These are phyloP conservation scores for Cheumatopsyche charites DNA, from an alignment of 1,140 invertebrate species.

Conservation along the genomic window DNA sequence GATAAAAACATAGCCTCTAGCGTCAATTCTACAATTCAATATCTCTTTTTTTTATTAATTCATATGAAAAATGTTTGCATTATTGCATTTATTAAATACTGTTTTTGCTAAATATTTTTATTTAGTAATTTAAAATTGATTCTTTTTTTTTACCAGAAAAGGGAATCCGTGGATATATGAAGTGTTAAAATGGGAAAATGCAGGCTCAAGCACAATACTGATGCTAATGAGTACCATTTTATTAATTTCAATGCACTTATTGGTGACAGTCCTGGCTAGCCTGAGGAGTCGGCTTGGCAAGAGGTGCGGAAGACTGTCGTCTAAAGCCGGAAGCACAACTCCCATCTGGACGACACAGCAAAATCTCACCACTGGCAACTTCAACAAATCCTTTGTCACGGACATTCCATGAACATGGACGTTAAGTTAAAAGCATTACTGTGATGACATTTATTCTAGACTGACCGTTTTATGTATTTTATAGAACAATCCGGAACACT, in stretches of 20 bases:
- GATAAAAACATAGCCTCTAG: too few relatives aligned
- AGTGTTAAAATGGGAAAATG: slow-evolving; percentile 55
- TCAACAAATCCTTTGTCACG: slow-evolving; percentile 40
- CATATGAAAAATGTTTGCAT: too few relatives aligned
- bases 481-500: too few relatives aligned
- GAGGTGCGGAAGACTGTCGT: background rate
- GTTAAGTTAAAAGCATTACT: background rate
- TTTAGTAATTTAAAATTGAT: too few relatives aligned
- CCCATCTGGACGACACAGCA: slow-evolving; percentile 5
- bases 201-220: slow-evolving; percentile 48
- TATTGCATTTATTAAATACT: too few relatives aligned
- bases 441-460: background rate
- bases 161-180: slow-evolving; percentile 57
- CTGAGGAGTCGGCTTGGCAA: slow-evolving; percentile 49
- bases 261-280: slow-evolving; percentile 50
- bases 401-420: slow-evolving; percentile 3
- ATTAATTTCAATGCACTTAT: slow-evolving; percentile 51
- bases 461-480: too few relatives aligned
- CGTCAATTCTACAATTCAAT: too few relatives aligned
- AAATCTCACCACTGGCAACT: slow-evolving; percentile 27
- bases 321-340: background rate
- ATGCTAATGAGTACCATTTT: slow-evolving; percentile 52
- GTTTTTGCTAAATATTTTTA: too few relatives aligned
- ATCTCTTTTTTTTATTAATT: too few relatives aligned
- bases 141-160: slow-evolving; percentile 50